Percentiles rank a stretch among this genome's conserved stretches.
Conservation (phyloP, 2,888 invertebrate species). For the Celastrina argiolus region DNA sequence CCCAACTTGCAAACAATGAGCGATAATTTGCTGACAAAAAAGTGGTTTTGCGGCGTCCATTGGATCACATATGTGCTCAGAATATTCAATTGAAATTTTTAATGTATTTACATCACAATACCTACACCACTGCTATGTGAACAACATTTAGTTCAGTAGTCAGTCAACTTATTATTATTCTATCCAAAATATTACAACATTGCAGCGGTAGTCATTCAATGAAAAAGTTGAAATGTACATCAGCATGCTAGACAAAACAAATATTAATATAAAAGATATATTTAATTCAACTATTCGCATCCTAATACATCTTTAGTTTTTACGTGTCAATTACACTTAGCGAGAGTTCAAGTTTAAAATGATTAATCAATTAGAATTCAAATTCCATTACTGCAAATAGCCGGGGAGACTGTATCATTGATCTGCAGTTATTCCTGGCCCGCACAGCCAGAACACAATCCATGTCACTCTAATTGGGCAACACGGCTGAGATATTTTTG, state of each 20-base stretch:
- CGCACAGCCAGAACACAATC: slow-evolving; percentile 52
- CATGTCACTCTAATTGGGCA: slow-evolving; percentile 66
- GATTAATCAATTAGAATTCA: slow-evolving; percentile 39
- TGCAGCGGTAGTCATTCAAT: neutral
- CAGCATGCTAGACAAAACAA: no score
- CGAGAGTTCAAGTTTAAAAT: slow-evolving; percentile 4
- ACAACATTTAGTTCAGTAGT: neutral
- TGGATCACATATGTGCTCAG: slow-evolving; percentile 37
- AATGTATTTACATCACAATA: neutral
- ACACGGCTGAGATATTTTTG: slow-evolving; percentile 57
- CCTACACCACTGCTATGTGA: neutral
- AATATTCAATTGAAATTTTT: slow-evolving; percentile 40
- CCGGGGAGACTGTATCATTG: slow-evolving; percentile 31
- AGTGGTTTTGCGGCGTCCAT: slow-evolving; percentile 46
- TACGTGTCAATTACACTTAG: neutral
- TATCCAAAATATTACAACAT: neutral
- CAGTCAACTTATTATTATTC: neutral
- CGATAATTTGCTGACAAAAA: slow-evolving; percentile 54
- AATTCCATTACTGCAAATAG: neutral
- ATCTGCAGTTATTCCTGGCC: slow-evolving; percentile 51
- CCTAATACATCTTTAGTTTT: no score
- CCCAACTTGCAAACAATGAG: slow-evolving; percentile 38
- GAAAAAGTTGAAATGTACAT: neutral
- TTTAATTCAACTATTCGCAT: no score
- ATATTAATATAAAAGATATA: no score